Evolutionary conservation across 2,797 vertebrate genomes (phyloP), one percentile per base, ranked within the genome.

Genomic region (Aeoliscus strigatus): DNA sequence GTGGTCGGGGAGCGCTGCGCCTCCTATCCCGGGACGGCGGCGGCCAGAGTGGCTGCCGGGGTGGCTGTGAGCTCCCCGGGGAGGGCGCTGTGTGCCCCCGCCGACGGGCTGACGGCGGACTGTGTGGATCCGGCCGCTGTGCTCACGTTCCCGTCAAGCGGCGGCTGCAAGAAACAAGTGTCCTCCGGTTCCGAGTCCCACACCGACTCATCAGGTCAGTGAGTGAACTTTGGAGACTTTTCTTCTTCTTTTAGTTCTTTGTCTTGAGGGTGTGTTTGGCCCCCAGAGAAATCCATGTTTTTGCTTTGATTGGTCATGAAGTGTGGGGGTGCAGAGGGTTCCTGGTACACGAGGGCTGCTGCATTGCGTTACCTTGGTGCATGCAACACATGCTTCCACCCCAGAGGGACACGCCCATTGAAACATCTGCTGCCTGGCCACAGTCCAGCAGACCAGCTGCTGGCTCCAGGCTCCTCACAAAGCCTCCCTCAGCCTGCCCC

Each of bases 131-230:
- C 92, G 3, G 87, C 86, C 0, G 91, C 91, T 1, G 87, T 92
- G 26, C 89, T 90, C 70, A 86, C 90, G 0, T 91, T 91, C 76
- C 90, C 89, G 1, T 45, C 85, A 47, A 73, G 63, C 8, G 83
- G 65, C 2, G 73, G 86, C 35, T 84, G 83, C 79, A 94, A 93
- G 78, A 85, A 89, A 44, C 88, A 87, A 45, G 76, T 90, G 27
- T 92, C 91, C 8, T 93, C 92, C 5, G 92, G 93, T 13, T 92
- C 92, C 0, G 94, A 96, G 75, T 92, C 90, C 30, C 90, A 86
- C 44, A 93, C 86, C 38, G 92, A 96, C 51, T 93, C 93, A 30
- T 96, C 94, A 25, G 94, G 94, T 94, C 86, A 91, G 92, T 77
- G 5, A 25, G 2, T 2, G 24, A 25, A 25, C 24, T 6, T 7